phyloP scores from a whole-genome alignment of 2,888 invertebrate genomes.

The Torymus auratus region DNA sequence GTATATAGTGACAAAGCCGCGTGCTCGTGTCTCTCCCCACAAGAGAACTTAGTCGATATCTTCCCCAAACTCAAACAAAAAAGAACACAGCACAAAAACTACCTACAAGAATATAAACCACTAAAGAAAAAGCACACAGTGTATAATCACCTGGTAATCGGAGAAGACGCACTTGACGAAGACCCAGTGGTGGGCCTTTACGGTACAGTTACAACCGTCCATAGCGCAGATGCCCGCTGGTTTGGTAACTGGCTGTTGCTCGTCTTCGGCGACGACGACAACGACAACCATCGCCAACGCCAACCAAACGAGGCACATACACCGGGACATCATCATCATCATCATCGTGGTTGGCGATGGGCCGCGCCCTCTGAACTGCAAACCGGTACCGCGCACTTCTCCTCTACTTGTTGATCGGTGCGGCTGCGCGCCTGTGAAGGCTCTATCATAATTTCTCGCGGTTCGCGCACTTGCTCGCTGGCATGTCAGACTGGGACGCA shows the following conservation, averaged over 20 bases:
- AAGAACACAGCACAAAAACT: too few relatives aligned
- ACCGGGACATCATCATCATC: constrained; percentile 5
- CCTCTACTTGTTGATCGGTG: constrained; percentile 19
- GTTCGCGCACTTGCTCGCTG: constrained; percentile 23
- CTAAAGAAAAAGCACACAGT: neutral
- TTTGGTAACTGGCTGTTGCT: neutral
- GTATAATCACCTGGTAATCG: constrained; percentile 79
- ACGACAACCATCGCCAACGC: neutral
- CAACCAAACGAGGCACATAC: neutral
- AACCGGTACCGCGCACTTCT: too few relatives aligned
- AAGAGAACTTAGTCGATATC: too few relatives aligned
- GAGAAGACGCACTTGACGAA: constrained; percentile 82
- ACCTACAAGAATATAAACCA: too few relatives aligned
- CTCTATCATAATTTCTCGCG: constrained; percentile 46
- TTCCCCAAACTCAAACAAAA: too few relatives aligned
- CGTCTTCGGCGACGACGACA: constrained; percentile 9
- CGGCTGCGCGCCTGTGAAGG: neutral
- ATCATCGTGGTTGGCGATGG: neutral
- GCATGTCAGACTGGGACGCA: constrained; percentile 20
- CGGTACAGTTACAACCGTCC: constrained; percentile 81
- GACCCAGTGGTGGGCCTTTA: constrained; percentile 81
- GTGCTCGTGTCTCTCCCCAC: too few relatives aligned
- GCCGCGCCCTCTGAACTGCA: neutral
- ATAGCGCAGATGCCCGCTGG: constrained; percentile 78
- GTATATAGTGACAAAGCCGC: too few relatives aligned